Percentiles rank a stretch among this genome's conserved stretches.
Conservation (phyloP, 1,140 invertebrate species). For the Heliconius hewitsoni region DNA sequence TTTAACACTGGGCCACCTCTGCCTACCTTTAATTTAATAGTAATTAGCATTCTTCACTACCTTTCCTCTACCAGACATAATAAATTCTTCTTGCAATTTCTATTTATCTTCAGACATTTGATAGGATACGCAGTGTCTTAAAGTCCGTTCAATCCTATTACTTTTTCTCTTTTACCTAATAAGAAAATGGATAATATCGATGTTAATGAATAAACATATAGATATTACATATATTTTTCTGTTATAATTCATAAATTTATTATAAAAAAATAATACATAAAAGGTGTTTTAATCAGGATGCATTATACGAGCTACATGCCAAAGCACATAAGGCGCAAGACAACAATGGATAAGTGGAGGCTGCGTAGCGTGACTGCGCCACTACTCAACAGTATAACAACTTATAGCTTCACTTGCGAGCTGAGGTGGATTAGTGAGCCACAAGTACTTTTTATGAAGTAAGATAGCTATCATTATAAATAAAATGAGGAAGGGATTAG, state of each 20-base stretch:
- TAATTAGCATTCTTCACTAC: too few species aligned
- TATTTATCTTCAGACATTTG: background rate
- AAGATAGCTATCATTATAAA: background rate
- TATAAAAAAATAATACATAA: background rate
- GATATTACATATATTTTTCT: too few species aligned
- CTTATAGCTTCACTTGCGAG: slow-evolving; percentile 21
- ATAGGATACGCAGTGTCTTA: background rate
- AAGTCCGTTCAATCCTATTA: too few species aligned
- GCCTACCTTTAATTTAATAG: too few species aligned
- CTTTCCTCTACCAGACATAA: too few species aligned
- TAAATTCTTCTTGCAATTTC: background rate
- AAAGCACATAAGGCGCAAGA: slow-evolving; percentile 18
- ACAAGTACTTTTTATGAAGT: background rate
- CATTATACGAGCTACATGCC: background rate
- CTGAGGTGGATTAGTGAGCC: slow-evolving; percentile 7
- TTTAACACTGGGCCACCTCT: too few species aligned
- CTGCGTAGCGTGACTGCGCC: slow-evolving; percentile 30
- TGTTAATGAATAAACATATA: too few species aligned
- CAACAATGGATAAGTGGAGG: slow-evolving; percentile 21
- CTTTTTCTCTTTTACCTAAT: too few species aligned
- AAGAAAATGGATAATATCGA: too few species aligned
- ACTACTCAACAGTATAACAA: background rate
- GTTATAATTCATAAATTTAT: too few species aligned
- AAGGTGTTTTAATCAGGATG: slow-evolving; percentile 3
- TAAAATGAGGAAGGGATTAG: background rate